Evolutionary conservation across 2,113 vertebrate genomes (phyloP).

Genomic region (Protomyctophum bolini): DNA sequence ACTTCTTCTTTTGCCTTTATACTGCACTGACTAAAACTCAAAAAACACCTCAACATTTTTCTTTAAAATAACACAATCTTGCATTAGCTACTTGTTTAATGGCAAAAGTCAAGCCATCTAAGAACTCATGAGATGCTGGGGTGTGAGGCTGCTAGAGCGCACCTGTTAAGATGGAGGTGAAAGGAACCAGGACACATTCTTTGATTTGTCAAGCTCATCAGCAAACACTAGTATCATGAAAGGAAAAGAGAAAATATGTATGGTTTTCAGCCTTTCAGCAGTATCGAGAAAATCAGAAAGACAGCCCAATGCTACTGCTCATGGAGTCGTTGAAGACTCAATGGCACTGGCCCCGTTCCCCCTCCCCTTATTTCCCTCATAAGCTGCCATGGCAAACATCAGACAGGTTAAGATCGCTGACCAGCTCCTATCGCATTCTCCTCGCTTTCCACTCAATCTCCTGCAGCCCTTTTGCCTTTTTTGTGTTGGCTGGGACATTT

Average conservation of each 20-base stretch:
- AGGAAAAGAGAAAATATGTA: slow-evolving; percentile 66
- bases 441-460: slow-evolving; percentile 88
- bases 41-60: neutral
- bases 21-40: neutral
- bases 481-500: slow-evolving; percentile 76
- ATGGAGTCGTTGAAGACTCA: slow-evolving; percentile 83
- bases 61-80: neutral
- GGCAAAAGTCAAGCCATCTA: neutral
- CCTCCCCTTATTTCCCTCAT: slow-evolving; percentile 54
- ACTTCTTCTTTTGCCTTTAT: neutral
- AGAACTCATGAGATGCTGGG: neutral
- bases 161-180: slow-evolving; percentile 42
- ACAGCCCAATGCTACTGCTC: slow-evolving; percentile 84
- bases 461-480: slow-evolving; percentile 77
- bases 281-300: slow-evolving; percentile 88
- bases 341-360: slow-evolving; percentile 73
- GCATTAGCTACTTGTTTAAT: neutral
- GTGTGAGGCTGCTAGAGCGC: neutral
- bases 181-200: slow-evolving; percentile 25
- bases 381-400: slow-evolving; percentile 88
- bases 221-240: slow-evolving; percentile 49
- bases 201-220: slow-evolving; percentile 49
- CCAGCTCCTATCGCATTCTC: slow-evolving; percentile 93
- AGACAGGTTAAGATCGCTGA: slow-evolving; percentile 91
- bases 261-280: slow-evolving; percentile 84